Evolutionary conservation across 1,140 invertebrate species (phyloP).

Genomic region (Condylostylus longicornis): DNA sequence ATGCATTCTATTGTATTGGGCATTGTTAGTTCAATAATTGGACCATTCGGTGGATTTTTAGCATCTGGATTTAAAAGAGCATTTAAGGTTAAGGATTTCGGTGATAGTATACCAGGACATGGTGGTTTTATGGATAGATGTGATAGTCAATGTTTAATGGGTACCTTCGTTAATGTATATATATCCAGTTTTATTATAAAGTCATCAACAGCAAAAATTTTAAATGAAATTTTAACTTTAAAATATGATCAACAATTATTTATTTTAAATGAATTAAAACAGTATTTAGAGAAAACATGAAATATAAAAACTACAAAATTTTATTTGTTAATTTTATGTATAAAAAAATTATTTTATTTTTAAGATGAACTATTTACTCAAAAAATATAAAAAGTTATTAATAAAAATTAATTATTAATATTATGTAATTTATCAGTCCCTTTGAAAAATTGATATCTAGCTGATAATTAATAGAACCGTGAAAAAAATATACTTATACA

Average conservation of each 20-base stretch:
- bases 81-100: slow-evolving; percentile 89
- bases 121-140: slow-evolving; percentile 99
- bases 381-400: too few relatives aligned
- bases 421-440: too few relatives aligned
- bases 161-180: slow-evolving; percentile 97
- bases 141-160: slow-evolving; percentile 98
- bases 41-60: slow-evolving; percentile 99
- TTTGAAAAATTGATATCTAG: too few relatives aligned
- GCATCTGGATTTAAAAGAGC: slow-evolving; percentile 97
- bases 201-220: slow-evolving; percentile 66
- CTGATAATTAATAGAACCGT: too few relatives aligned
- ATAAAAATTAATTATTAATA: too few relatives aligned
- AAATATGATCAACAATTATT: slow-evolving; percentile 83
- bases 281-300: slow-evolving; percentile 61
- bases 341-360: too few relatives aligned
- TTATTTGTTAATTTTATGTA: too few relatives aligned
- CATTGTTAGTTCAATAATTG: slow-evolving; percentile 94
- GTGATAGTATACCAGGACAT: slow-evolving; percentile 66
- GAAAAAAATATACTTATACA: too few relatives aligned
- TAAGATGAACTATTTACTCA: too few relatives aligned
- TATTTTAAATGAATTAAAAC: slow-evolving; percentile 67
- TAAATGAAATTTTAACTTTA: slow-evolving; percentile 57
- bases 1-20: slow-evolving; percentile 88
- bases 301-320: too few relatives aligned
- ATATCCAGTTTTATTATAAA: slow-evolving; percentile 87